phyloP scores from a whole-genome alignment of 2,113 vertebrate genomes.

The Machaerirhynchus nigripectus region DNA sequence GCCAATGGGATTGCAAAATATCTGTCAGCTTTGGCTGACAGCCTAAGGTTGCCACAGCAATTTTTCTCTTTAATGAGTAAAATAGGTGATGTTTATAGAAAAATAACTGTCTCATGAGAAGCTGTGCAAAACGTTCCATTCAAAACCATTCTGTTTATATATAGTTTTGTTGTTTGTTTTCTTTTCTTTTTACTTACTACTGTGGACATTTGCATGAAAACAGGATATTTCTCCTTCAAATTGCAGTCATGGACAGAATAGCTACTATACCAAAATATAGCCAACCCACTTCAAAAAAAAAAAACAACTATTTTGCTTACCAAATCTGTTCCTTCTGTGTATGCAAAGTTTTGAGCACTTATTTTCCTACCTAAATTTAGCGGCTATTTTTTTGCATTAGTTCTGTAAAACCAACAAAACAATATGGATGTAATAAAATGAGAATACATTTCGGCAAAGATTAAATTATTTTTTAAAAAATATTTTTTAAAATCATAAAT shows the following conservation, averaged over 20 bases:
- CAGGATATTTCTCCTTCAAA: slow-evolving; percentile 63
- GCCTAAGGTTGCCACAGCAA: slow-evolving; percentile 11
- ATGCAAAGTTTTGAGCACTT: slow-evolving; percentile 2
- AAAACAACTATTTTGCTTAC: slow-evolving; percentile 6
- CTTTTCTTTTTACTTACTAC: slow-evolving; percentile 58
- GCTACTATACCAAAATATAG: slow-evolving; percentile 25
- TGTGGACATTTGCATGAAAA: slow-evolving; percentile 63
- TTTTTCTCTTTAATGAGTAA: slow-evolving; percentile 58
- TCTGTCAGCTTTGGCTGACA: slow-evolving; percentile 33
- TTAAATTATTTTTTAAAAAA: not conserved
- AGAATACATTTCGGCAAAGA: not conserved
- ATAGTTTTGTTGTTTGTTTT: slow-evolving; percentile 66
- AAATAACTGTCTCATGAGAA: slow-evolving; percentile 46
- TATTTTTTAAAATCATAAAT: not conserved
- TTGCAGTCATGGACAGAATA: slow-evolving; percentile 51
- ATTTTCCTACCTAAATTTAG: slow-evolving; percentile 53
- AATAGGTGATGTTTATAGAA: slow-evolving; percentile 58
- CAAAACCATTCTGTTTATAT: slow-evolving; percentile 59
- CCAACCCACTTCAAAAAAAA: slow-evolving; percentile 36
- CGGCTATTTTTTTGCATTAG: not conserved
- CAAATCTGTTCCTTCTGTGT: slow-evolving; percentile 40
- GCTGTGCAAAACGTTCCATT: slow-evolving; percentile 50
- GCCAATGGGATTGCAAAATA: slow-evolving; percentile 48
- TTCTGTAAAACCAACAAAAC: not conserved
- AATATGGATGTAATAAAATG: not conserved